Conservation (phyloP, 2,888 invertebrate species). For the Phanerotoma sp. region DNA sequence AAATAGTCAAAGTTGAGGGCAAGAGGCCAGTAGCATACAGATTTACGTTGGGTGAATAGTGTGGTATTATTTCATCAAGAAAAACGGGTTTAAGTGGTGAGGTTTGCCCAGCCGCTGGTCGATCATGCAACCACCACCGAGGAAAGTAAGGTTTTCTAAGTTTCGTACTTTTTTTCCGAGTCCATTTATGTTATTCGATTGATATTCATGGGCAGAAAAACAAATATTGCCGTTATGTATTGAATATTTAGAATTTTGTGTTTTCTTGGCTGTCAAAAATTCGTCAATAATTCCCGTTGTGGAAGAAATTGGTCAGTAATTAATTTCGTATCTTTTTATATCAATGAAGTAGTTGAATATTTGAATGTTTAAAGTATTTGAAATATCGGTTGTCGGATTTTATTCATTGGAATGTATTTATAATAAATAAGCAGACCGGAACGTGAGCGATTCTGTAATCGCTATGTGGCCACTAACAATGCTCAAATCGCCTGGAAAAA, state of each 20-base stretch:
- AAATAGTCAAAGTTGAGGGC: constrained; percentile 51
- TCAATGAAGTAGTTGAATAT: no score
- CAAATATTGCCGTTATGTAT: no score
- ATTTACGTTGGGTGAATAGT: constrained; percentile 48
- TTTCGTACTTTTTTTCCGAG: no score
- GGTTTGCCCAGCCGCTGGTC: constrained; percentile 48
- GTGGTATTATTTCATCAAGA: constrained; percentile 34
- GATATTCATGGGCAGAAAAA: no score
- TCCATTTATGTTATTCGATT: no score
- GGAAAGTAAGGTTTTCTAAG: constrained; percentile 70
- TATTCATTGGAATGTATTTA: not conserved
- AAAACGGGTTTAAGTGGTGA: constrained; percentile 42
- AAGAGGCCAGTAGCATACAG: constrained; percentile 53
- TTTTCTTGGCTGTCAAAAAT: no score
- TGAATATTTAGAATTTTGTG: no score
- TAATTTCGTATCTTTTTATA: no score
- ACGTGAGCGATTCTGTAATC: constrained; percentile 7
- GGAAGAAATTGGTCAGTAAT: no score
- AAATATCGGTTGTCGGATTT: not conserved
- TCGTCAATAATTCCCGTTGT: no score
- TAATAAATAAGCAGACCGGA: not conserved
- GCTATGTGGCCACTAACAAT: constrained; percentile 12
- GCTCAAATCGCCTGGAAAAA: constrained; percentile 32
- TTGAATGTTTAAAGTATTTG: no score
- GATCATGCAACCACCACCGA: constrained; percentile 82